Evolutionary conservation across 2,113 vertebrate genomes (phyloP), one percentile per base, ranked within the genome.

Genomic region (Catharus bicknelli): DNA sequence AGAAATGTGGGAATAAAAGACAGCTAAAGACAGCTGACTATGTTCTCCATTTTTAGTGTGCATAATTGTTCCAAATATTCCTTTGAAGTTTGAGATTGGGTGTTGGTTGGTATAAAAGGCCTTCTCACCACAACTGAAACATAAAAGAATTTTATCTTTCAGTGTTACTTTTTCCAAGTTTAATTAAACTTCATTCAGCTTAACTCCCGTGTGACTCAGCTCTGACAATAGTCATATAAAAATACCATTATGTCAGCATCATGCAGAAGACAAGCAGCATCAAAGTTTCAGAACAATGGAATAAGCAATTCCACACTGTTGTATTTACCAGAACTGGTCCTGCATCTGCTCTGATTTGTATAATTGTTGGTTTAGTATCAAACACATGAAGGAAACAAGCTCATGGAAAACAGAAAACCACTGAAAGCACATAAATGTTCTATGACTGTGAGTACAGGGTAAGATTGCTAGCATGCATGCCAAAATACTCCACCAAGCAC

Each of bases 401-500:
- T 48, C 17, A 8, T 78, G 16, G 10, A 34, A 8, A 15, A 42
- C 2, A 0, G 0, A 54, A 86, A 81, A 45, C 7, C 3, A 5
- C 26, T 43, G 38, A 82, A 90, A 78, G 4, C 4, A 74, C 1
- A 5, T 34, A 70, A 36, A 16, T 47, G 7, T 61, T 69, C 17
- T 25, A 34, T n/a, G 13, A 38, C 32, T 38, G 4, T 77, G 47
- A 32, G 13, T 29, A 47, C 4, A 47, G 32, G 9, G 32, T 84
- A 58, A 53, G 27, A 54, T 50, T 76, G 21, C 19, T 59, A 47
- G 14, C 32, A 47, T 13, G 13, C 4, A 40, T 23, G 4, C 11
- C 50, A 50, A 42, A 47, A 88, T 51, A 13, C 4, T 38, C 19
- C 23, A 74, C 13, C 10, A 80, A 86, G 16, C 15, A 57, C 16